phyloP scores from a whole-genome alignment of 2,888 invertebrate genomes.

The Empis livida region DNA sequence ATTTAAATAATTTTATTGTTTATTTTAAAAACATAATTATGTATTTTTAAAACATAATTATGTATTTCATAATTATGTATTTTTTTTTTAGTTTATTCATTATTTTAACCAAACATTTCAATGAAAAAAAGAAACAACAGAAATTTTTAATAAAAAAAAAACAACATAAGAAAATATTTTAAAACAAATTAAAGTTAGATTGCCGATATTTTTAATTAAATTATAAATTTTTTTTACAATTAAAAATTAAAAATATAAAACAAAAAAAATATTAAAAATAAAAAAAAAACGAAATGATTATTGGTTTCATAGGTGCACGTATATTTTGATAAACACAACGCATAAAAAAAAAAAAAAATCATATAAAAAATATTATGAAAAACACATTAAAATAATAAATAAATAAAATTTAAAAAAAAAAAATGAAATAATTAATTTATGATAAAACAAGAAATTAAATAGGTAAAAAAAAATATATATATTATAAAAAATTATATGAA shows the following conservation, averaged over 20 bases:
- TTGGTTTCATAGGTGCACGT: conserved; percentile 38
- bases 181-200: no score
- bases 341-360: conserved; percentile 5
- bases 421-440: conserved; percentile 8
- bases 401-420: conserved; percentile 12
- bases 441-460: conserved; percentile 7
- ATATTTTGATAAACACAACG: conserved; percentile 22
- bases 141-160: no score
- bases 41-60: no score
- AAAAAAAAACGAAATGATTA: conserved; percentile 26
- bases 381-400: conserved; percentile 7
- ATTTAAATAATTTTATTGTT: no score
- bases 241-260: conserved; percentile 4
- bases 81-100: no score
- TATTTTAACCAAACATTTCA: no score
- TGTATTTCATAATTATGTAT: no score
- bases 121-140: no score
- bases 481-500: conserved; percentile 2
- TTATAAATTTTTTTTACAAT: not conserved
- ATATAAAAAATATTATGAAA: conserved; percentile 8
- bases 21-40: no score
- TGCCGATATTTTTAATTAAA: no score
- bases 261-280: conserved; percentile 8
- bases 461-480: conserved; percentile 8
- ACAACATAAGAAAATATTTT: no score